Base-by-base conservation (phyloP, 2,113 vertebrate species). In the Macrotus californicus region DNA sequence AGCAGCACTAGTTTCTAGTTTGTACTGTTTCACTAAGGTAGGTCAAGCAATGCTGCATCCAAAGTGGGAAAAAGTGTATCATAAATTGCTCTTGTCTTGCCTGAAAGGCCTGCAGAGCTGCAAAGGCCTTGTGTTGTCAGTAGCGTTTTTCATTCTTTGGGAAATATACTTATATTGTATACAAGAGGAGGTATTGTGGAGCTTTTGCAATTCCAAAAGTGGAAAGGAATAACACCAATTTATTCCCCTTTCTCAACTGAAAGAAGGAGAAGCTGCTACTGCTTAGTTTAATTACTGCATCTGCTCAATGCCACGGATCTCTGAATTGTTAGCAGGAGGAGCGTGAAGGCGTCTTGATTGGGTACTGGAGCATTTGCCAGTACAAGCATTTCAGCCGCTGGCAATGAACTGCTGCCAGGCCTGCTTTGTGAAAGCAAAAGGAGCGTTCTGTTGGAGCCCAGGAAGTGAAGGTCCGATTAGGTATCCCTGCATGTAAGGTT, bases 21-120 rank as follows among this genome's bases (percentile, higher is more conserved):
- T 96, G 73, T 91, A 88, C 91, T 96, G 61, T 69, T 97, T 79
- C 56, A 22, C 77, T 92, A 56, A n/a, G 77, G 76, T 96, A 89
- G 87, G 91, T 83, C 92, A 84, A 89, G 89, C 26, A 41, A 26
- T n/a, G 81, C n/a, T 92, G 94, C 73, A 80, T 79, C 50, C 64
- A 61, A 56, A 94, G 76, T 73, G 56, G 93, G 50, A 77, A 94
- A 59, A 26, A 24, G 64, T 79, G 22, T 87, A 89, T 34, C 67
- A 76, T 89, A 73, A 76, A 83, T 97, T 92, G 64, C 29, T 90
- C 76, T 84, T 82, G 1, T 56, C 88, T 96, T 97, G 91, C 69
- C 50, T 76, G 88, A 92, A 41, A 15, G 67, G 6, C 16, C 56
- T 86, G 88, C 73, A 66, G 59, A 93, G 48, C 91, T 95, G 87